Conservation (phyloP, 2,797 vertebrate genomes). For the Peromyscus eremicus region DNA sequence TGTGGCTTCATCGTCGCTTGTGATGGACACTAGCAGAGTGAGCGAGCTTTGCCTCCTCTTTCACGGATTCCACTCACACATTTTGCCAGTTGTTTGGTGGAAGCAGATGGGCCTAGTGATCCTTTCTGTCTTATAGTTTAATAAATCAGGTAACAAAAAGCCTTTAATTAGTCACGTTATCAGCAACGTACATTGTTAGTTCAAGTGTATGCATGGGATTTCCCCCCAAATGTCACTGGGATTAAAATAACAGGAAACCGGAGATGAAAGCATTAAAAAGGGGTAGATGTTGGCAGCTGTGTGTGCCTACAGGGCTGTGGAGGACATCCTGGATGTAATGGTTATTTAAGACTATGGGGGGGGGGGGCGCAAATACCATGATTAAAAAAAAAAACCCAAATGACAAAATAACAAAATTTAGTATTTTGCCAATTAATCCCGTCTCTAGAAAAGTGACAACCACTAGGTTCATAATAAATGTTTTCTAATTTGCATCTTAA, state of each 20-base stretch:
- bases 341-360: constrained; percentile 74
- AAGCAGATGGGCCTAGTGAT: not conserved
- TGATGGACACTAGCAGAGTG: not conserved
- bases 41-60: not conserved
- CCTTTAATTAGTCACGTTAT: constrained; percentile 56
- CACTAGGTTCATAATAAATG: constrained; percentile 25
- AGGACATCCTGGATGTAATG: constrained; percentile 74
- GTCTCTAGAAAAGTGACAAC: constrained; percentile 41
- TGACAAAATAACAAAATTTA: not conserved
- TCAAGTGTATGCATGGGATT: constrained; percentile 69
- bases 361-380: constrained; percentile 3
- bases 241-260: constrained; percentile 81
- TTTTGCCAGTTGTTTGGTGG: not conserved
- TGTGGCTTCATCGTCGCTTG: not conserved
- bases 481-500: constrained; percentile 47
- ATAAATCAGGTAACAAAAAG: constrained; percentile 48
- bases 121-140: not conserved
- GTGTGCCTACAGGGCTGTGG: constrained; percentile 53
- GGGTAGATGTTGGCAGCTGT: constrained; percentile 68
- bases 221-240: constrained; percentile 61
- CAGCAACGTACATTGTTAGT: constrained; percentile 69
- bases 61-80: constrained; percentile 7
- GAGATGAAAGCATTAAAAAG: constrained; percentile 68
- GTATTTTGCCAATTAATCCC: constrained; percentile 6
- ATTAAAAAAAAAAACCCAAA: constrained; percentile 29